Evolutionary conservation across 2,113 vertebrate species (phyloP).

Genomic region (Lophotis ruficrista): DNA sequence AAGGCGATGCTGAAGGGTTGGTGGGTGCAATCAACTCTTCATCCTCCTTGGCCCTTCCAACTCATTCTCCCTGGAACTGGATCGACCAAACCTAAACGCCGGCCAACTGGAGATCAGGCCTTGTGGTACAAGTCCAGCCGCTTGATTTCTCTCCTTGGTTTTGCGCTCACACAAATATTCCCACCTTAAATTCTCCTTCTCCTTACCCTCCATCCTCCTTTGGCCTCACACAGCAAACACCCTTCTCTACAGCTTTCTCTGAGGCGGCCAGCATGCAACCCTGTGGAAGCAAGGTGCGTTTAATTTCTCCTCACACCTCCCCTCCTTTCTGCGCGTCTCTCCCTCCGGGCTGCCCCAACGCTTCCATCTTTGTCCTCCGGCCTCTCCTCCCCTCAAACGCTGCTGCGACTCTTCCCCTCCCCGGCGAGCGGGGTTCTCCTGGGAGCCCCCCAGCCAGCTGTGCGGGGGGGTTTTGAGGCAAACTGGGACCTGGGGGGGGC

Average conservation of each 20-base stretch:
- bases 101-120: background rate
- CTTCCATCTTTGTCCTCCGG: background rate
- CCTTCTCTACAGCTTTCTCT: accelerated
- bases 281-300: background rate
- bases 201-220: background rate
- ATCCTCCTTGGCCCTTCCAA: background rate
- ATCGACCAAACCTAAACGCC: background rate
- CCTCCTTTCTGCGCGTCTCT: background rate
- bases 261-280: background rate
- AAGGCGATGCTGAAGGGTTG: accelerated
- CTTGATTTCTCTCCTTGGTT: background rate
- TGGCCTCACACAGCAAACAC: background rate
- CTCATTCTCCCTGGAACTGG: background rate
- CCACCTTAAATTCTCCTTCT: background rate
- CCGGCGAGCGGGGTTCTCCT: background rate
- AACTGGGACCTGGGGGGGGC: background rate
- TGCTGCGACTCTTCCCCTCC: background rate
- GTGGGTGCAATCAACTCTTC: background rate
- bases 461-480: background rate
- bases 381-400: background rate
- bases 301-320: background rate
- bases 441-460: background rate
- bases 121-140: no score
- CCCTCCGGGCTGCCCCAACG: background rate
- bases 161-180: background rate